Evolutionary conservation across 1,140 invertebrate genomes (phyloP).

Genomic region (Homalodisca vitripennis): DNA sequence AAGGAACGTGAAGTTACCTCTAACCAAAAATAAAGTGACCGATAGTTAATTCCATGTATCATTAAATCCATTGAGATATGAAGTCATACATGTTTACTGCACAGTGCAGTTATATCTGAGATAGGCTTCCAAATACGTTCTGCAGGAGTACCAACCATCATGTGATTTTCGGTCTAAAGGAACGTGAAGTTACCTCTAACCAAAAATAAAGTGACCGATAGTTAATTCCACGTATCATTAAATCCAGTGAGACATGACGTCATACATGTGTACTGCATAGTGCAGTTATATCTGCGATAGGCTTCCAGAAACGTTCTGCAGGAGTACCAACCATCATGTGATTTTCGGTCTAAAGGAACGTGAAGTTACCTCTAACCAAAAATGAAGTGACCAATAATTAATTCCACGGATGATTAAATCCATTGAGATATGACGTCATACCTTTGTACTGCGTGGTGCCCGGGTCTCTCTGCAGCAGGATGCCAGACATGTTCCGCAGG

Average conservation of each 20-base stretch:
- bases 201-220: too few relatives aligned
- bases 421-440: conserved; percentile 35
- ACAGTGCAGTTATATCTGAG: too few relatives aligned
- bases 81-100: too few relatives aligned
- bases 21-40: too few relatives aligned
- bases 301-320: conserved; percentile 51
- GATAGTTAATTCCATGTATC: too few relatives aligned
- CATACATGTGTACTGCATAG: conserved; percentile 52
- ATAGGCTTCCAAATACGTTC: too few relatives aligned
- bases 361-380: neutral
- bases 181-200: too few relatives aligned
- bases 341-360: neutral
- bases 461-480: conserved; percentile 50
- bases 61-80: too few relatives aligned
- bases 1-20: too few relatives aligned
- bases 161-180: too few relatives aligned
- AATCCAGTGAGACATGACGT: neutral
- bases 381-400: neutral
- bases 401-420: neutral
- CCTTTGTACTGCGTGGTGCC: conserved; percentile 53
- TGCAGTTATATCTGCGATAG: conserved; percentile 50
- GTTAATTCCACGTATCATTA: neutral
- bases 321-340: too few relatives aligned
- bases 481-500: conserved; percentile 51
- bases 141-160: too few relatives aligned